Base-by-base conservation (phyloP, 2,113 vertebrate species). In the Pseudorectes ferrugineus region DNA sequence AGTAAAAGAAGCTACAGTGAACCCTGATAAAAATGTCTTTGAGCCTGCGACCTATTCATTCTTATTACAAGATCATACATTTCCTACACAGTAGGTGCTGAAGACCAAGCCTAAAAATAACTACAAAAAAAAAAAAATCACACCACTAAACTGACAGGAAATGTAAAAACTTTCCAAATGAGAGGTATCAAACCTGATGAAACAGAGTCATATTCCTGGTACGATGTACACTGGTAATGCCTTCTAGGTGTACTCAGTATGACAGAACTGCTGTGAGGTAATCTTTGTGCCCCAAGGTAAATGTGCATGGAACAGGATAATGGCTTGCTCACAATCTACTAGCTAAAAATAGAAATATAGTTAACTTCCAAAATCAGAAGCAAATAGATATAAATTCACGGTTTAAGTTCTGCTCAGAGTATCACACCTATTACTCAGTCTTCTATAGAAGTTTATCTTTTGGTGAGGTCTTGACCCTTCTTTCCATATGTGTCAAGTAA, bases 91-190 rank as follows among this genome's bases (percentile, higher is more conserved):
- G 83, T 61, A 91, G 77, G 14, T n/a, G 22, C 78, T 82, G 68
- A 93, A 96, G 68, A 78, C 54, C 36, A 68, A 67, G 20, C 51
- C 76, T 93, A 96, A 95, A 95, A 97, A 95, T 93, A 96, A 85
- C 65, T 23, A 36, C 5, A 1, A 51, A 58, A 68, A 65, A 62
- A 23, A 45, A 71, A n/a, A 62, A 71, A 86, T 88, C 52, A 93
- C 55, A 92, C 75, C 42, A 43, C 46, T 93, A 62, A 93, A 82
- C 76, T 94, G 71, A 95, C 91, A 96, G 93, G 95, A 97, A 96
- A 52, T 70, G 28, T 78, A 92, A 94, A 92, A 86, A 83, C 76
- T 57, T 94, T 88, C 82, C 68, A 97, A 95, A 91, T 36, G 36
- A 92, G 71, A 88, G 54, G 46, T 40, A 83, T 21, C 4, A 8